phyloP scores from a whole-genome alignment of 2,797 vertebrate species.

The Sebastes melanostomus region DNA sequence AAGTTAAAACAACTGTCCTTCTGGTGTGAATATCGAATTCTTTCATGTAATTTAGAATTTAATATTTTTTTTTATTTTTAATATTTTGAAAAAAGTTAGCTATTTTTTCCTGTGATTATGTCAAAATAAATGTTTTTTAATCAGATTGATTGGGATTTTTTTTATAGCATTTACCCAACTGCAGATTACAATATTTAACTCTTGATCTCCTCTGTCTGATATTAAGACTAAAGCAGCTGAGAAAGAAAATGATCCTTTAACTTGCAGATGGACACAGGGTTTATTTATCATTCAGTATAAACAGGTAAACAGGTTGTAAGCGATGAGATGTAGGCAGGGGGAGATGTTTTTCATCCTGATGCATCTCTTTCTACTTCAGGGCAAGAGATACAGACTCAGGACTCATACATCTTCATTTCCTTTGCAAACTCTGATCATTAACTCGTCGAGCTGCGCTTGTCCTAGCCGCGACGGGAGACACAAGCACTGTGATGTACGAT shows the following conservation, averaged over 20 bases:
- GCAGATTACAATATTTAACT: constrained; percentile 10
- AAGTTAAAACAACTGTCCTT: constrained; percentile 10
- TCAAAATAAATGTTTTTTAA: neutral
- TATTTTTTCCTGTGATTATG: neutral
- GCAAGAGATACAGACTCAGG: constrained; percentile 27
- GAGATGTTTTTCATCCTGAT: constrained; percentile 47
- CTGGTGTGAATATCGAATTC: neutral
- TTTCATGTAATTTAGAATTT: neutral
- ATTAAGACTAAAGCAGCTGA: neutral
- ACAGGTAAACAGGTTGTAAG: constrained; percentile 16
- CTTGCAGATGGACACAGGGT: neutral
- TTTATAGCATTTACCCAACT: constrained; percentile 8
- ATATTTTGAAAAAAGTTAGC: too few relatives aligned
- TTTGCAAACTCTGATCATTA: constrained; percentile 77
- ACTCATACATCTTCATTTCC: constrained; percentile 76
- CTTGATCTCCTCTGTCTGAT: neutral
- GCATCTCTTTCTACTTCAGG: constrained; percentile 37
- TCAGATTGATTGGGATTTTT: neutral
- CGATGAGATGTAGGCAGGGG: constrained; percentile 16
- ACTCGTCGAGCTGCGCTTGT: constrained; percentile 57
- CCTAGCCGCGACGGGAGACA: constrained; percentile 43
- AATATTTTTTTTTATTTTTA: too few relatives aligned
- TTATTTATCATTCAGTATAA: constrained; percentile 42
- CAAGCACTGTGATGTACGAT: constrained; percentile 74
- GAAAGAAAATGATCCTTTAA: neutral